These are phyloP conservation scores for Idaea aversata DNA, from an alignment of 2,888 invertebrate genomes.

Conservation along the genomic window DNA sequence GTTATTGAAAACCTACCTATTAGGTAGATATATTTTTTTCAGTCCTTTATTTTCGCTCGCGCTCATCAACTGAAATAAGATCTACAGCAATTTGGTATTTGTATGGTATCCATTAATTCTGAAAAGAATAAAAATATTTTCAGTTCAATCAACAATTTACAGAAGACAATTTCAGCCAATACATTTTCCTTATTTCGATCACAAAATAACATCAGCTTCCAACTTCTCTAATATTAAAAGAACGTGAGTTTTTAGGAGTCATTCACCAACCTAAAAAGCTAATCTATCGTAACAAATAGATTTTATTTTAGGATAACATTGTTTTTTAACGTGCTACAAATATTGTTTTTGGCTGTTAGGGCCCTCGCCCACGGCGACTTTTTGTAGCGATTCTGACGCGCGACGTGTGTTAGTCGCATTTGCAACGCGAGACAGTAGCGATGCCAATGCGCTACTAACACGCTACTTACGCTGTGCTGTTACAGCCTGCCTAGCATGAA, in stretches of 20 bases:
- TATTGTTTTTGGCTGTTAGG: not conserved
- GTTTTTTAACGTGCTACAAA: not conserved
- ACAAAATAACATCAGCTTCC: not conserved
- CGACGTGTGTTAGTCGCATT: too few species aligned
- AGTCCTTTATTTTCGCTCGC: too few species aligned
- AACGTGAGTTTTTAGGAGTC: not conserved
- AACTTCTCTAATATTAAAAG: not conserved
- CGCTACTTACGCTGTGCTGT: too few species aligned
- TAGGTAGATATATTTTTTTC: too few species aligned
- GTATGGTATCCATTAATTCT: not conserved
- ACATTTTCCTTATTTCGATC: not conserved
- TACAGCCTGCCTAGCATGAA: too few species aligned
- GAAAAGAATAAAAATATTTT: not conserved
- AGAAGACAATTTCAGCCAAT: not conserved
- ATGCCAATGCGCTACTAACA: too few species aligned
- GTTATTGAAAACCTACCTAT: too few species aligned
- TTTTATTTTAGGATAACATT: not conserved
- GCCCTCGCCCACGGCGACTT: too few species aligned
- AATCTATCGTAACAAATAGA: not conserved
- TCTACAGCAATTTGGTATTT: not conserved
- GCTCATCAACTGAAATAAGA: not conserved
- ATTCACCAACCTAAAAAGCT: not conserved
- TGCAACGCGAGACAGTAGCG: too few species aligned
- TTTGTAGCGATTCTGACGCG: too few species aligned
- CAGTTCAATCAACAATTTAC: not conserved